Percentiles rank a stretch among this genome's conserved stretches.
Evolutionary conservation across 2,797 vertebrate genomes (phyloP).

Genomic region (Poecilia gillii): DNA sequence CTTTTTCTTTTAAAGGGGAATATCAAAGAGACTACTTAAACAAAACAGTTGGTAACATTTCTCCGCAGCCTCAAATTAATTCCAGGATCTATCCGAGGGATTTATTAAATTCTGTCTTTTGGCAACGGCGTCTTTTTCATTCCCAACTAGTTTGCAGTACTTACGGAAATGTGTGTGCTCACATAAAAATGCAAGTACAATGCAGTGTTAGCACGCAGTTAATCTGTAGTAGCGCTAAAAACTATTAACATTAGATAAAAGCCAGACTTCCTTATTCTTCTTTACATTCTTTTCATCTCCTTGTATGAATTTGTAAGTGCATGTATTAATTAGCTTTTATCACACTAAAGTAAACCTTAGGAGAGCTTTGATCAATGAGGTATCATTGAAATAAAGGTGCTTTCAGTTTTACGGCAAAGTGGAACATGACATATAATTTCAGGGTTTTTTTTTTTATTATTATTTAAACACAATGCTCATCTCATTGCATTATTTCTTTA

Average conservation of each 20-base stretch:
- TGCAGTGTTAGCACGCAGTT: conserved; percentile 23
- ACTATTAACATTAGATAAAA: conserved; percentile 18
- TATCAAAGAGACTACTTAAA: conserved; percentile 83
- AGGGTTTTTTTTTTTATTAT: background rate
- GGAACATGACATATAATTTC: background rate
- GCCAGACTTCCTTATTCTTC: conserved; percentile 2
- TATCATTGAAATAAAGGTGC: background rate
- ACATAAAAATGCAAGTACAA: conserved; percentile 36
- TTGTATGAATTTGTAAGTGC: background rate
- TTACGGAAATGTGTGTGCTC: conserved; percentile 33
- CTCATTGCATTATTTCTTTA: background rate
- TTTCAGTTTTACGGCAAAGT: background rate
- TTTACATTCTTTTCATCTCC: background rate
- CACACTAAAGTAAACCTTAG: background rate
- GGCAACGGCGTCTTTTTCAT: conserved; percentile 68
- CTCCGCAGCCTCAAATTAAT: conserved; percentile 73
- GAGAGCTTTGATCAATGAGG: background rate
- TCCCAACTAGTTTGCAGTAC: conserved; percentile 51
- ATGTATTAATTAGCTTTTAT: background rate
- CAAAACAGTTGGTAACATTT: conserved; percentile 80
- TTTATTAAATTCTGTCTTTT: conserved; percentile 80
- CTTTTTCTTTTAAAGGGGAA: conserved; percentile 71
- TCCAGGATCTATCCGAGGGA: conserved; percentile 75
- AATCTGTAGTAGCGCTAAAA: conserved; percentile 36
- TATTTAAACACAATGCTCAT: background rate